phyloP scores from a whole-genome alignment of 53 echinoderm and acorn worm genomes.

The Glandiceps talaboti region DNA sequence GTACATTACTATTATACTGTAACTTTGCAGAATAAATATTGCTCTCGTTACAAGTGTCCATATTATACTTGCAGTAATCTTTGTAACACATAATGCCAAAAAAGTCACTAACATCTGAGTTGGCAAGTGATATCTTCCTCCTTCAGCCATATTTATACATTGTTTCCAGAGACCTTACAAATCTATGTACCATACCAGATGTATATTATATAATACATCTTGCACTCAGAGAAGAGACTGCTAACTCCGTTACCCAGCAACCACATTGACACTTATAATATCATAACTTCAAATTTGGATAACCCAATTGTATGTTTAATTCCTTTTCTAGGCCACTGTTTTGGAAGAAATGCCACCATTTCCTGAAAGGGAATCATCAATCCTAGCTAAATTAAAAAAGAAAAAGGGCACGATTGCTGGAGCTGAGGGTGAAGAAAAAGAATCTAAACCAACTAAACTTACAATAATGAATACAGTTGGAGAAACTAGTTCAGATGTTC shows the following conservation, averaged over 20 bases:
- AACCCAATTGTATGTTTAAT: not conserved
- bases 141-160: too few species aligned
- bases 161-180: too few species aligned
- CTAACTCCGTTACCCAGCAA: not conserved
- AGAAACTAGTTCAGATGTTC: not conserved
- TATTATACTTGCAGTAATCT: too few species aligned
- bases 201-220: too few species aligned
- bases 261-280: not conserved
- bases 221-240: not conserved
- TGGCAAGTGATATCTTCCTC: too few species aligned
- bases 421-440: not conserved
- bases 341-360: constrained; percentile 98
- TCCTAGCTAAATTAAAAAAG: constrained; percentile 92
- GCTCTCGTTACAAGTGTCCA: too few species aligned
- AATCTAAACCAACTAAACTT: not conserved
- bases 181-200: too few species aligned
- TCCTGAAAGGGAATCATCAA: constrained; percentile 92
- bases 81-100: too few species aligned
- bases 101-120: too few species aligned
- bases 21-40: too few species aligned
- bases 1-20: too few species aligned
- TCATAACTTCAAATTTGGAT: not conserved
- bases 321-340: constrained; percentile 65
- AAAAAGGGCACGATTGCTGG: constrained; percentile 29
- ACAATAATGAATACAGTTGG: not conserved